phyloP scores from a whole-genome alignment of 2,888 invertebrate genomes.

The Sinelater perroti region DNA sequence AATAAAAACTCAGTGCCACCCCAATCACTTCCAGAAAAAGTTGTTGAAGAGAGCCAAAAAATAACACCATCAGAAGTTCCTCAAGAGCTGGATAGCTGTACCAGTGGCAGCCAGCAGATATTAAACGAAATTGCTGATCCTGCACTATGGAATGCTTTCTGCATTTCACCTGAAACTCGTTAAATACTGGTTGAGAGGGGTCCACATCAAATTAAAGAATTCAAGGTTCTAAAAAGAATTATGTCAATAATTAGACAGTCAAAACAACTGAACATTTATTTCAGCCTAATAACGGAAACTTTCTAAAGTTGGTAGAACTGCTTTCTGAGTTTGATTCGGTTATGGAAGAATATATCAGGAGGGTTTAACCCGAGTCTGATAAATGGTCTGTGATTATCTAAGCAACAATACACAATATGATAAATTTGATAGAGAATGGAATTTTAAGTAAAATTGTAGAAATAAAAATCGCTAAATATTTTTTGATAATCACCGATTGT shows the following conservation, averaged over 20 bases:
- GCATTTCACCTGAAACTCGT: slow-evolving; percentile 16
- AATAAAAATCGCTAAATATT: not conserved
- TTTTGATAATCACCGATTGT: not conserved
- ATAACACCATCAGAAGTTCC: not conserved
- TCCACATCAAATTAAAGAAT: slow-evolving; percentile 17
- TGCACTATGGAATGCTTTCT: slow-evolving; percentile 18
- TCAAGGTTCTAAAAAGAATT: not conserved
- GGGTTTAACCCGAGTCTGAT: not conserved
- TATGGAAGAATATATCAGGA: not conserved
- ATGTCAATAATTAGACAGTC: not conserved
- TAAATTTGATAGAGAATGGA: no score
- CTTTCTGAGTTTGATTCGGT: slow-evolving; percentile 9
- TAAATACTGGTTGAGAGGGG: slow-evolving; percentile 9
- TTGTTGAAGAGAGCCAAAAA: not conserved
- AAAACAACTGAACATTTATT: not conserved
- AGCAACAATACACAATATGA: not conserved
- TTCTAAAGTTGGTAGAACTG: slow-evolving; percentile 14
- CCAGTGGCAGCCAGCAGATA: not conserved
- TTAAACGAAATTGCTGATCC: slow-evolving; percentile 7
- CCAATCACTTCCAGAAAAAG: not conserved
- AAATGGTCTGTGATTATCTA: not conserved
- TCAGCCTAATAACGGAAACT: not conserved
- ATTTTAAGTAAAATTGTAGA: not conserved
- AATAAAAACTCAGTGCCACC: not conserved
- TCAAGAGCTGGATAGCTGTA: not conserved